Conservation (phyloP, 1,140 invertebrate genomes). For the Pinna nobilis region DNA sequence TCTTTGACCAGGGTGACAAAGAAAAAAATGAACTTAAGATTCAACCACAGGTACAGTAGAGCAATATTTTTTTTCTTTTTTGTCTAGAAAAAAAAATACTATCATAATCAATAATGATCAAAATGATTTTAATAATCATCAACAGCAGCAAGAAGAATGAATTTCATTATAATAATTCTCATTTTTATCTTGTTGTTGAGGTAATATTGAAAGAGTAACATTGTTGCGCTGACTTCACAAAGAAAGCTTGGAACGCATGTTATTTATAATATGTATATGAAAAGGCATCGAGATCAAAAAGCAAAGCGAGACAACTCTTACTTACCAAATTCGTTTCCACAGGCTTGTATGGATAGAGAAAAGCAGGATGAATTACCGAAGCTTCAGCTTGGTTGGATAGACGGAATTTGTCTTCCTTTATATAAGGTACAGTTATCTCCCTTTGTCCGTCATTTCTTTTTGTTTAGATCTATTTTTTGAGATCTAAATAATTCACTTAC, state of each 20-base stretch:
- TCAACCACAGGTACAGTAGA: conserved; percentile 90
- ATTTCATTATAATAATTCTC: too few relatives aligned
- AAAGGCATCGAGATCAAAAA: too few relatives aligned
- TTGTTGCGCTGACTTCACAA: too few relatives aligned
- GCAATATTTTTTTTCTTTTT: not conserved
- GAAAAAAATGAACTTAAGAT: conserved; percentile 95
- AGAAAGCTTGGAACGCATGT: too few relatives aligned
- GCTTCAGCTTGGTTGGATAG: conserved; percentile 97
- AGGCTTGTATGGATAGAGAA: conserved; percentile 96
- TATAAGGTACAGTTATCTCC: conserved; percentile 82
- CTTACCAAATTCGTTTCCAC: too few relatives aligned
- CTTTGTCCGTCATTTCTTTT: not conserved
- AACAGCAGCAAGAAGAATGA: too few relatives aligned
- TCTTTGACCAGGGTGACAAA: conserved; percentile 97
- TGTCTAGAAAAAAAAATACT: not conserved
- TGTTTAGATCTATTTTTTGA: not conserved
- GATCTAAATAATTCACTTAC: too few relatives aligned
- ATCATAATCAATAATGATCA: not conserved
- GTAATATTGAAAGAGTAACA: too few relatives aligned
- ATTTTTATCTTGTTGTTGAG: too few relatives aligned
- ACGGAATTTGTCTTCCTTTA: conserved; percentile 93
- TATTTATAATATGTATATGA: too few relatives aligned
- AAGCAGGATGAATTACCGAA: conserved; percentile 95
- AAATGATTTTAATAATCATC: not conserved
- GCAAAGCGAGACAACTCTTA: too few relatives aligned